phyloP scores from a whole-genome alignment of 2,113 vertebrate genomes.

The Tupaia chinensis region DNA sequence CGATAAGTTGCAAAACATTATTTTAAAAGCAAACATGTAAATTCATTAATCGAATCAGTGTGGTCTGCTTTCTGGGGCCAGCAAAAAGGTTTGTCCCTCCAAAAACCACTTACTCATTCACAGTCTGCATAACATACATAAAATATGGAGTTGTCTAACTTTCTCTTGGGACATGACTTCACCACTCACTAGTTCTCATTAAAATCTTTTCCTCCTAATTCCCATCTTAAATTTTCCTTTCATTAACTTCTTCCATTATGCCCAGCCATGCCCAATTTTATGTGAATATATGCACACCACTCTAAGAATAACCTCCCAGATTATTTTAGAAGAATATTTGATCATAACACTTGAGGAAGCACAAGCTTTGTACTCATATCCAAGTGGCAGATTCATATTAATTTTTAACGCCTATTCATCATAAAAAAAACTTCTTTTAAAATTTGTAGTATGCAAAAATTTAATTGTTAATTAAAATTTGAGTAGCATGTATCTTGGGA shows the following conservation, averaged over 20 bases:
- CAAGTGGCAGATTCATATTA: slow-evolving; percentile 62
- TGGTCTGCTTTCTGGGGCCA: background rate
- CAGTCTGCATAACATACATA: background rate
- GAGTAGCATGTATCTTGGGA: slow-evolving; percentile 53
- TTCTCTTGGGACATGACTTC: slow-evolving; percentile 19
- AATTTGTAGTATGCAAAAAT: slow-evolving; percentile 48
- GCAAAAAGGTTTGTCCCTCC: background rate
- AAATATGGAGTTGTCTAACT: background rate
- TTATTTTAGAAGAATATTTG: slow-evolving; percentile 68
- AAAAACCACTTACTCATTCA: background rate
- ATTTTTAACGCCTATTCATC: slow-evolving; percentile 38
- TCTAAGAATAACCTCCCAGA: slow-evolving; percentile 31
- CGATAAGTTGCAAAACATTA: background rate
- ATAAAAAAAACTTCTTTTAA: slow-evolving; percentile 11
- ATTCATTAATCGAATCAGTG: background rate
- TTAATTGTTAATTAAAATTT: slow-evolving; percentile 78
- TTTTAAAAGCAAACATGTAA: background rate
- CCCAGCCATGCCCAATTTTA: slow-evolving; percentile 63
- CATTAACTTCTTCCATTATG: slow-evolving; percentile 74
- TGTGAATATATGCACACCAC: slow-evolving; percentile 30
- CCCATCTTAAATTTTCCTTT: slow-evolving; percentile 68
- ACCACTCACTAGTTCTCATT: slow-evolving; percentile 56
- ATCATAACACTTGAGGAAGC: slow-evolving; percentile 60
- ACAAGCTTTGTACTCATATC: slow-evolving; percentile 20
- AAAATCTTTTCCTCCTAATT: slow-evolving; percentile 31